These are phyloP conservation scores for Heliconius charithonia DNA, from an alignment of 2,888 invertebrate species.

Conservation along the genomic window DNA sequence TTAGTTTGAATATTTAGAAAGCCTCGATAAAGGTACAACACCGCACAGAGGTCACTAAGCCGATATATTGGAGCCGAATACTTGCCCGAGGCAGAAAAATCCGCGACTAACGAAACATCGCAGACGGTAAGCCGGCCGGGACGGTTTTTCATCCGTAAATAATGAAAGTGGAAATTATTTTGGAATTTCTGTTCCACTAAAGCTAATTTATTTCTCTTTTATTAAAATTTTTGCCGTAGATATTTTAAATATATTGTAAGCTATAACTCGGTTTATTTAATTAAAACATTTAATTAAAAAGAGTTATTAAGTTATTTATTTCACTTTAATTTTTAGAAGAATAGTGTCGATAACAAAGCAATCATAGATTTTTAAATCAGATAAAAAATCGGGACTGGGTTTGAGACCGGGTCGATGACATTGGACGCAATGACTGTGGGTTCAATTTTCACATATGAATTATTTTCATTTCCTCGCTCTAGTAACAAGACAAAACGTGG, in stretches of 20 bases:
- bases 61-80: conserved; percentile 24
- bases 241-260: background rate
- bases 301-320: background rate
- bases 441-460: too few species aligned
- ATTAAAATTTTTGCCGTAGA: background rate
- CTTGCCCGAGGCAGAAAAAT: conserved; percentile 15
- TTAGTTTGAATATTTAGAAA: conserved; percentile 14
- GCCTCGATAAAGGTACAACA: conserved; percentile 18
- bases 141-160: conserved; percentile 34
- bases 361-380: too few species aligned
- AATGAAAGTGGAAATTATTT: conserved; percentile 18
- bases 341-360: too few species aligned
- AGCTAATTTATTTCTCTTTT: background rate
- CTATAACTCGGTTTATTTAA: too few species aligned
- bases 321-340: too few species aligned
- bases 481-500: too few species aligned
- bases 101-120: conserved; percentile 17
- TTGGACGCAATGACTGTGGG: too few species aligned
- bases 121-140: conserved; percentile 27
- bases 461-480: too few species aligned
- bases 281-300: too few species aligned
- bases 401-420: too few species aligned
- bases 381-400: too few species aligned
- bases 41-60: conserved; percentile 17
- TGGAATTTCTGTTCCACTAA: background rate